Conservation (phyloP, 2,113 vertebrate genomes). For the Hylia prasina region DNA sequence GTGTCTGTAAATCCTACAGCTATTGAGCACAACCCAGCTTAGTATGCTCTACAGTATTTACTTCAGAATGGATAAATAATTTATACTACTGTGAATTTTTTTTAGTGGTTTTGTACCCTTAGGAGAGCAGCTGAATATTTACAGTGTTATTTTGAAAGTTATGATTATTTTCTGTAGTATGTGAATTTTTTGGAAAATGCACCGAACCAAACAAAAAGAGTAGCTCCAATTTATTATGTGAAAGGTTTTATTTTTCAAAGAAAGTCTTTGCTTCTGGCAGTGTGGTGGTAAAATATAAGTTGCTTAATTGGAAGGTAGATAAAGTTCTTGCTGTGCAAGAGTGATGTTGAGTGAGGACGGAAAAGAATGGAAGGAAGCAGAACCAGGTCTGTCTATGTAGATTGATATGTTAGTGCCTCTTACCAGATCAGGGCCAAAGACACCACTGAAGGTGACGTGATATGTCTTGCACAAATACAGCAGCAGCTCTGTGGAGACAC, state of each 20-base stretch:
- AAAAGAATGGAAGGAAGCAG: neutral
- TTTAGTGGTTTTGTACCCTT: neutral
- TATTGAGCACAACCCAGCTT: neutral
- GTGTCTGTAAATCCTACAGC: neutral
- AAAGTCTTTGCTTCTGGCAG: neutral
- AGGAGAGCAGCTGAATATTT: neutral
- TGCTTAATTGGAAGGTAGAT: neutral
- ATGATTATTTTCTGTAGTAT: neutral
- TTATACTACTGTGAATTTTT: neutral
- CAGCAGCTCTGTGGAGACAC: neutral
- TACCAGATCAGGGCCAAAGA: neutral
- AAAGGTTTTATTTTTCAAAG: neutral
- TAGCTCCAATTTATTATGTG: neutral
- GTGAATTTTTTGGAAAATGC: neutral
- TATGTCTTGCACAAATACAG: neutral
- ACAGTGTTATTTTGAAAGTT: neutral
- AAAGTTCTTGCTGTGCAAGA: neutral
- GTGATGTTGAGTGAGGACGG: neutral
- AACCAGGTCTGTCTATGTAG: neutral
- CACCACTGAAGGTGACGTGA: neutral
- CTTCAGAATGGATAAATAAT: neutral
- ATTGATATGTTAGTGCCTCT: neutral
- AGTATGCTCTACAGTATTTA: neutral
- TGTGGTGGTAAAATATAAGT: neutral
- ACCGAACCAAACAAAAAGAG: neutral